These are phyloP conservation scores for Chrysolina americana DNA, from an alignment of 2,888 invertebrate species.

Conservation along the genomic window DNA sequence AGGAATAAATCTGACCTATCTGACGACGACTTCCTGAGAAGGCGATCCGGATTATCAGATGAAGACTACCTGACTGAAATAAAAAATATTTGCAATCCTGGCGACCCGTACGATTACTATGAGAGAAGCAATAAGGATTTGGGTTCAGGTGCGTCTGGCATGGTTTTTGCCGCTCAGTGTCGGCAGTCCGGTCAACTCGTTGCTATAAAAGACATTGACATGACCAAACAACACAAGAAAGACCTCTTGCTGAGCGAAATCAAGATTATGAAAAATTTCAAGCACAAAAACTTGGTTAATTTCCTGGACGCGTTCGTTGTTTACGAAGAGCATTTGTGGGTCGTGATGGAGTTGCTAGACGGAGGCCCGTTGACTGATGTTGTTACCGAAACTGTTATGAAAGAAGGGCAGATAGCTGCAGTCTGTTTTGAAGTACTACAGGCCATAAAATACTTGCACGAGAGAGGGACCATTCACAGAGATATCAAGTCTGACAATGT, in stretches of 20 bases:
- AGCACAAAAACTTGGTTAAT: slow-evolving; percentile 93
- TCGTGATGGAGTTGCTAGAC: slow-evolving; percentile 95
- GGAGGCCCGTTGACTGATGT: slow-evolving; percentile 98
- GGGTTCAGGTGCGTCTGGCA: slow-evolving; percentile 94
- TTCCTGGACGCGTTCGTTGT: slow-evolving; percentile 95
- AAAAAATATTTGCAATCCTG: slow-evolving; percentile 83
- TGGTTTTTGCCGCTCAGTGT: slow-evolving; percentile 92
- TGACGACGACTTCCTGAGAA: slow-evolving; percentile 68
- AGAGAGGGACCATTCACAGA: slow-evolving; percentile 91
- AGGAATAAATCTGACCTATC: slow-evolving; percentile 58
- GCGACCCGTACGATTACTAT: slow-evolving; percentile 87
- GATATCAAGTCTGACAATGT: slow-evolving; percentile 99
- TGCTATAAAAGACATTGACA: slow-evolving; percentile 96
- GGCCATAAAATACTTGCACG: slow-evolving; percentile 91
- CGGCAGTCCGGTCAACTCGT: slow-evolving; percentile 81
- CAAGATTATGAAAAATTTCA: slow-evolving; percentile 89
- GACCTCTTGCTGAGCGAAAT: slow-evolving; percentile 97
- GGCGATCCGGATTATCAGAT: slow-evolving; percentile 74
- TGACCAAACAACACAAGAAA: slow-evolving; percentile 95
- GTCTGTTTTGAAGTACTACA: slow-evolving; percentile 90
- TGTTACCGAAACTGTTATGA: slow-evolving; percentile 97
- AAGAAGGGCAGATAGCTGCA: slow-evolving; percentile 96
- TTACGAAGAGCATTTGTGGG: slow-evolving; percentile 91
- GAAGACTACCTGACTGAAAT: slow-evolving; percentile 82
- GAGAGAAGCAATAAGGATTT: slow-evolving; percentile 84